These are phyloP conservation scores for Manacus vitellinus DNA, from an alignment of 2,113 vertebrate genomes.

Conservation along the genomic window DNA sequence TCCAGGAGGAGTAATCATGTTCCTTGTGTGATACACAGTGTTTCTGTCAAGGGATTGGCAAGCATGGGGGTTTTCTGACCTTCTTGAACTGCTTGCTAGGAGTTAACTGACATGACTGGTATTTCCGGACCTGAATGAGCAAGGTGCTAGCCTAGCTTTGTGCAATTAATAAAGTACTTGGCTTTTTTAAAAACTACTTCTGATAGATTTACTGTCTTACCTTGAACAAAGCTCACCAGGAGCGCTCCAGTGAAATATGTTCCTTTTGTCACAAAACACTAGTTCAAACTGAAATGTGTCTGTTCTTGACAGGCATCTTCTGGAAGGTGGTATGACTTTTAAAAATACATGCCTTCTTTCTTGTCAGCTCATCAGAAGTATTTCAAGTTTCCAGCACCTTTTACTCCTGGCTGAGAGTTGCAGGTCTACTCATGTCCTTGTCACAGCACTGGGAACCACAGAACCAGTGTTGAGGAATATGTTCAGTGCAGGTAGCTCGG, in stretches of 20 bases:
- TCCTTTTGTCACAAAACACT: not conserved
- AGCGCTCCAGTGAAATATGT: not conserved
- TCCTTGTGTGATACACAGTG: not conserved
- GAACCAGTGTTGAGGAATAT: not conserved
- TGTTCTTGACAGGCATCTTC: not conserved
- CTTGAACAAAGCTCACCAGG: not conserved
- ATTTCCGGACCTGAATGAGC: not conserved
- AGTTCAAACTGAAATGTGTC: not conserved
- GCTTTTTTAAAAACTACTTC: not conserved
- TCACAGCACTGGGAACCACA: not conserved
- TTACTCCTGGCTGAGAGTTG: not conserved
- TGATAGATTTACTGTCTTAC: not conserved
- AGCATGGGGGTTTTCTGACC: rapidly evolving
- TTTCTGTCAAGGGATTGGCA: rapidly evolving
- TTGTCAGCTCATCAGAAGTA: not conserved
- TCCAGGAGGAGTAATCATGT: rapidly evolving
- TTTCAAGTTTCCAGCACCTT: not conserved
- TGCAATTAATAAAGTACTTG: not conserved
- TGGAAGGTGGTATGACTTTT: not conserved
- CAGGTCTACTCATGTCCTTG: rapidly evolving
- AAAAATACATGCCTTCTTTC: not conserved
- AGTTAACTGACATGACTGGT: not conserved
- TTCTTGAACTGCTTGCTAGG: not conserved
- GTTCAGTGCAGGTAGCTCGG: not conserved
- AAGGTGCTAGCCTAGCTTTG: not conserved